A percentile compares a stretch with the other conserved stretches of the same genome.
phyloP scores from a whole-genome alignment of 1,140 invertebrate genomes.

The Pseudachorutes palmiensis region DNA sequence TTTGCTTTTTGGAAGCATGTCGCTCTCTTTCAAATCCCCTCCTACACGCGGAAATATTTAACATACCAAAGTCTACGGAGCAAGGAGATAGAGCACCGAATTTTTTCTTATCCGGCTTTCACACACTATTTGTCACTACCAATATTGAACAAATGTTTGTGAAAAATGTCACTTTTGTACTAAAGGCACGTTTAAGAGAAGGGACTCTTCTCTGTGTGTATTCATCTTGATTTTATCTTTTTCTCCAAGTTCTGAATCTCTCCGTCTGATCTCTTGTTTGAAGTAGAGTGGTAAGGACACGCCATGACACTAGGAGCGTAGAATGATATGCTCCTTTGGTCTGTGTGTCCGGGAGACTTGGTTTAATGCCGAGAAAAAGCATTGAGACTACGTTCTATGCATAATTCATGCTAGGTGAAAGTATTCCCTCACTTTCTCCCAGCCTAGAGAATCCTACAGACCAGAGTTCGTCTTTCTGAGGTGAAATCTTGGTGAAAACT shows the following conservation, averaged over 20 bases:
- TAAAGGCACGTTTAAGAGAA: slow-evolving; percentile 12
- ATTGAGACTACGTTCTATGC: slow-evolving; percentile 28
- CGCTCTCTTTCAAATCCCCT: background rate
- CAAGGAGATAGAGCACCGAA: too few relatives aligned
- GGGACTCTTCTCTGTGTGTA: slow-evolving; percentile 14
- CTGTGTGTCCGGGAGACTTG: background rate
- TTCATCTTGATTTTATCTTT: slow-evolving; percentile 33
- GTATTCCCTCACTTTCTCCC: background rate
- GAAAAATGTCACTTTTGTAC: slow-evolving; percentile 27
- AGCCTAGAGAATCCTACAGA: slow-evolving; percentile 10
- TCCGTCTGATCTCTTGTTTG: background rate
- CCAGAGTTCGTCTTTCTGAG: slow-evolving; percentile 17
- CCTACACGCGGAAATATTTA: slow-evolving; percentile 5
- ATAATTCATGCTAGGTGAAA: slow-evolving; percentile 33
- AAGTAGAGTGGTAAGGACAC: background rate
- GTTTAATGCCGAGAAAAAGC: slow-evolving; percentile 10
- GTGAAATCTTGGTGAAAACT: slow-evolving; percentile 31
- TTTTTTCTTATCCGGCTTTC: background rate
- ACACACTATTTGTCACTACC: slow-evolving; percentile 9
- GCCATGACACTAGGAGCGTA: background rate
- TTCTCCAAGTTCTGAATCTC: too few relatives aligned
- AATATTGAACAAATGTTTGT: slow-evolving; percentile 25
- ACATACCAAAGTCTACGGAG: too few relatives aligned
- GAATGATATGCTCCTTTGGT: background rate
- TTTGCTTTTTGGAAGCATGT: background rate